A percentile compares a stretch with the other conserved stretches of the same genome.
Conservation (phyloP, 1,140 invertebrate genomes). For the Neoseiulus cucumeris region DNA sequence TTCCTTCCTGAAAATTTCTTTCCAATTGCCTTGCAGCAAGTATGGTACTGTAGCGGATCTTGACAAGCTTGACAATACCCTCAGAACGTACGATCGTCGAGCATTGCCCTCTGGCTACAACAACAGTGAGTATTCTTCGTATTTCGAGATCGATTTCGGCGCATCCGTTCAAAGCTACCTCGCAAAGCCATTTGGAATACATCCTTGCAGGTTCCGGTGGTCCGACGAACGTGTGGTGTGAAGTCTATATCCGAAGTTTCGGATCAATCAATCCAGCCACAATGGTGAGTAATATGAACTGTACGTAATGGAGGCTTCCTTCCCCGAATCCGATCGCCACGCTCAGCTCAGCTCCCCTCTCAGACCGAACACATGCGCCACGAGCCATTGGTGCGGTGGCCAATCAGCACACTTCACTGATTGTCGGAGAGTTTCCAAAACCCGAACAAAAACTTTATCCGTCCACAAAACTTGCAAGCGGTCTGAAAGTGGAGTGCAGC, state of each 20-base stretch:
- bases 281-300: slow-evolving; percentile 29
- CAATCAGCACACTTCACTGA: too few relatives aligned
- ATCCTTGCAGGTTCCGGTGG: slow-evolving; percentile 14
- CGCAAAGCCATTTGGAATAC: too few relatives aligned
- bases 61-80: slow-evolving; percentile 27
- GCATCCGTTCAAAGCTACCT: slow-evolving; percentile 15
- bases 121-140: not conserved
- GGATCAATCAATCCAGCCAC: slow-evolving; percentile 34
- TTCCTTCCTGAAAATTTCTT: too few relatives aligned
- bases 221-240: slow-evolving; percentile 30
- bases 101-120: slow-evolving; percentile 28
- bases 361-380: too few relatives aligned
- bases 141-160: slow-evolving; percentile 15
- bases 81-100: slow-evolving; percentile 29
- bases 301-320: too few relatives aligned
- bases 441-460: too few relatives aligned
- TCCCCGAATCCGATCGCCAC: too few relatives aligned
- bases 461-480: too few relatives aligned
- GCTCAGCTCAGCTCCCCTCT: too few relatives aligned
- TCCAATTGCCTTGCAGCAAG: not conserved
- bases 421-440: too few relatives aligned
- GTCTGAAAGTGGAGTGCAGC: too few relatives aligned
- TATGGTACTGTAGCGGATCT: slow-evolving; percentile 18
- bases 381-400: too few relatives aligned
- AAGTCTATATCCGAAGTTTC: slow-evolving; percentile 34